Evolutionary conservation across 1,140 invertebrate genomes (phyloP), one percentile per base, ranked within the genome.

Genomic region (Pogonomyrmex barbatus): DNA sequence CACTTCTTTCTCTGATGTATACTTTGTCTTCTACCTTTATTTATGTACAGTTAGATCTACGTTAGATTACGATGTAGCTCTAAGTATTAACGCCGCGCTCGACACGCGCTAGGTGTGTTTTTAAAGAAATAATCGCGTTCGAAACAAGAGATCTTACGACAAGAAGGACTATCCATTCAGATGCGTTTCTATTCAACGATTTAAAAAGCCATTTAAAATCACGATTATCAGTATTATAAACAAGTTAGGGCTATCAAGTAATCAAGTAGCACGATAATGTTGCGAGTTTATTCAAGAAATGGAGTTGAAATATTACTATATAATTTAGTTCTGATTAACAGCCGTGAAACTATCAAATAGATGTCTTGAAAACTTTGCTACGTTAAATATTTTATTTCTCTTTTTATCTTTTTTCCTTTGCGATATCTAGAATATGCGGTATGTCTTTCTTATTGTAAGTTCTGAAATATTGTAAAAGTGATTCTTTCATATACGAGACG

Each of bases 21-120:
- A 73, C 12, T 58, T 89, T 56, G 62, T 78, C 73, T 90, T 90
- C 63, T 90, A 86, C 68, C 24, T 70, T 87, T 90, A 90, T 90
- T 89, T 91, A 91, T 91, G 60, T 70, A 75, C 45, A 58, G 60
- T 42, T 89, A 88, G 36, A 73, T 17, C 33, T 56, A 62, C 68
- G 82, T 77, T 77, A 83, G 50, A 24, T 86, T 86, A 86, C 50
- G 62, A 47, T 60, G 42, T 88, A 90, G 77, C 24, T 68, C 10
- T 87, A 90, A 90, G 85, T 89, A 89, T 89, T 89, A 89, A 65
- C 33, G 78, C 54, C 33, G 5, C 45, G 88, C 58, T 84, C 39
- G 88, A 79, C 58, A 60, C 45, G 78, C 65, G 33, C 50, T 17
- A 60, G n/a, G 36, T 45, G 14, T 78, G 24, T 62, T 47, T 56